A percentile compares a stretch with the other conserved stretches of the same genome.
Evolutionary conservation across 1,140 invertebrate species (phyloP).

Genomic region (Pseudoatta argentina): DNA sequence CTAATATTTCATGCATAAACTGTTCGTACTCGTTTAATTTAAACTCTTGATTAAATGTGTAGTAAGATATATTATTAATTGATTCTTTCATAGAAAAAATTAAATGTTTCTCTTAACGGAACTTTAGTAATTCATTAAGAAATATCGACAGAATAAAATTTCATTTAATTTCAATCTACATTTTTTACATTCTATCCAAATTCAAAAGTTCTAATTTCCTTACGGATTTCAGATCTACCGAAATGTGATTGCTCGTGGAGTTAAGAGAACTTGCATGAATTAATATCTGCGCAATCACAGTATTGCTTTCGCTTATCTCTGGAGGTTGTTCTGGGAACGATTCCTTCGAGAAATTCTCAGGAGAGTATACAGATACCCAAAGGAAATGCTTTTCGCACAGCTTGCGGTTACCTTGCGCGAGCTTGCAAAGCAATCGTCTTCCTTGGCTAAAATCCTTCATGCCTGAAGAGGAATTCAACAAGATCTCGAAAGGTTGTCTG

Average conservation of each 20-base stretch:
- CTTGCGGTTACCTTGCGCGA: conserved; percentile 55
- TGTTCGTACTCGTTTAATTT: neutral
- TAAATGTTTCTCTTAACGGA: neutral
- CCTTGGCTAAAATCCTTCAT: conserved; percentile 27
- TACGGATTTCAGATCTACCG: neutral
- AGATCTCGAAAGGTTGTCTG: conserved; percentile 53
- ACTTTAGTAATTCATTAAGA: neutral
- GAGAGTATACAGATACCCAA: conserved; percentile 10
- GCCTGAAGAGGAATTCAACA: conserved; percentile 51
- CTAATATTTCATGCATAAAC: neutral
- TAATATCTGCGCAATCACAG: conserved; percentile 66
- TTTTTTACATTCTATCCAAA: neutral
- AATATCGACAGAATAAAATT: neutral
- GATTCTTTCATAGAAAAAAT: neutral
- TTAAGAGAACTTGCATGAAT: conserved; percentile 37
- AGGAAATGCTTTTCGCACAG: conserved; percentile 57
- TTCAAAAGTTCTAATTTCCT: conserved; percentile 1
- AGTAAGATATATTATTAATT: neutral
- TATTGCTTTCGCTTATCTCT: conserved; percentile 58
- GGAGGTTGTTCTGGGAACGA: conserved; percentile 54
- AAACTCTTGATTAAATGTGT: neutral
- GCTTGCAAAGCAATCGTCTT: conserved; percentile 54
- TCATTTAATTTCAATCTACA: neutral
- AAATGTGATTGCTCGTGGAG: conserved; percentile 38
- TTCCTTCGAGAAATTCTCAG: conserved; percentile 60